Conservation (phyloP, 2,888 invertebrate species). For the Drosophila histrio region DNA sequence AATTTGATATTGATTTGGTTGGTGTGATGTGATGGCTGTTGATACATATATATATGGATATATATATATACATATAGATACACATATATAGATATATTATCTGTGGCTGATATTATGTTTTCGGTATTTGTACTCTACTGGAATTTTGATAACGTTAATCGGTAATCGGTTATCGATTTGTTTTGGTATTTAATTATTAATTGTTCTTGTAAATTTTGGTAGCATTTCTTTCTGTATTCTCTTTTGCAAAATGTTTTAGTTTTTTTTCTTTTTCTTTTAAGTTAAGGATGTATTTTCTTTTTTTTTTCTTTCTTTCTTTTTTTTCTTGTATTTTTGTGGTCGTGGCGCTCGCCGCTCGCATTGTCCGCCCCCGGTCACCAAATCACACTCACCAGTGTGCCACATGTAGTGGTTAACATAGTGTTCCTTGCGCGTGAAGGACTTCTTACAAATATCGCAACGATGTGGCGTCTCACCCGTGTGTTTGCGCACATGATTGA, state of each 20-base stretch:
- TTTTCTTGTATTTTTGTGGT: conserved; percentile 35
- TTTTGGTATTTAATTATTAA: conserved; percentile 15
- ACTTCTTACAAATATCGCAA: conserved; percentile 93
- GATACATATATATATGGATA: conserved; percentile 28
- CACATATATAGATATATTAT: conserved; percentile 26
- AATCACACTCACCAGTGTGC: conserved; percentile 86
- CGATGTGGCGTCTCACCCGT: conserved; percentile 94
- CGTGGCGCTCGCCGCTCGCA: conserved; percentile 80
- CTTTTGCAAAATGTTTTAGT: conserved; percentile 8
- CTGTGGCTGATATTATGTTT: conserved; percentile 60
- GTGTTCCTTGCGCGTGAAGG: conserved; percentile 94
- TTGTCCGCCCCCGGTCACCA: conserved; percentile 77
- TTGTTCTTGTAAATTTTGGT: conserved; percentile 20
- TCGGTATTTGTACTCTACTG: conserved; percentile 51
- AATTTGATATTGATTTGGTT: conserved; percentile 56
- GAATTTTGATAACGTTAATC: conserved; percentile 42
- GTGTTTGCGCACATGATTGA: conserved; percentile 93
- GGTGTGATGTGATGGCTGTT: conserved; percentile 75
- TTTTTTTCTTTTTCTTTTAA: not conserved
- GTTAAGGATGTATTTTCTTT: not conserved
- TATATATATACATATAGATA: conserved; percentile 21
- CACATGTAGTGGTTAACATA: conserved; percentile 92
- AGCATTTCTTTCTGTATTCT: conserved; percentile 10
- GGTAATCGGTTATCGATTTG: conserved; percentile 29
- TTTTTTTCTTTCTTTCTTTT: not conserved